Conservation (phyloP, 2,113 vertebrate species). For the Toxotes jaculatrix region DNA sequence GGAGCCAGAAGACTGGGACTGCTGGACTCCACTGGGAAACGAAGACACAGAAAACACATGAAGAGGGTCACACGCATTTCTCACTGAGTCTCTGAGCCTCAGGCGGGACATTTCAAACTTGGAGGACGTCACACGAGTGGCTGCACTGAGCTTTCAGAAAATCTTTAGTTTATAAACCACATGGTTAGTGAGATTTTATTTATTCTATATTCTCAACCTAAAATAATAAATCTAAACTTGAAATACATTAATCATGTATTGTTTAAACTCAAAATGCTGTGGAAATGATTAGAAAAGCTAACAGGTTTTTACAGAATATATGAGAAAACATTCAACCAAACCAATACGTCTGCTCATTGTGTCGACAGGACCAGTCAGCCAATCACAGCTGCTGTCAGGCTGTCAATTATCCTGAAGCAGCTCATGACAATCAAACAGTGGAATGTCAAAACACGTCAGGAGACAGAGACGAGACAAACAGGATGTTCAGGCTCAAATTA, state of each 20-base stretch:
- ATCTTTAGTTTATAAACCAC: background rate
- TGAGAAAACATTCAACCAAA: slow-evolving; percentile 1
- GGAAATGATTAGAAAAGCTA: too few relatives aligned
- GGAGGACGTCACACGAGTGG: too few relatives aligned
- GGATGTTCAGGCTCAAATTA: slow-evolving; percentile 3
- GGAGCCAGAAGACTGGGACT: slow-evolving; percentile 93
- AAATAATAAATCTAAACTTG: too few relatives aligned
- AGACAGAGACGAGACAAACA: slow-evolving; percentile 3
- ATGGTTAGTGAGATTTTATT: too few relatives aligned
- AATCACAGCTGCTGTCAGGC: slow-evolving; percentile 51
- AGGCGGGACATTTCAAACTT: background rate
- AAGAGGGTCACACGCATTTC: slow-evolving; percentile 4
- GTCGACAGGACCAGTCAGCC: slow-evolving; percentile 24
- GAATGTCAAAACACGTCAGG: slow-evolving; percentile 56
- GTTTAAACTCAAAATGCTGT: too few relatives aligned
- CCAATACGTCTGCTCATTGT: slow-evolving; percentile 8
- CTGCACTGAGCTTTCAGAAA: too few relatives aligned
- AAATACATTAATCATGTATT: background rate
- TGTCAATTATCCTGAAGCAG: slow-evolving; percentile 19
- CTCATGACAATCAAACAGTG: background rate
- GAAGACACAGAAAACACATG: slow-evolving; percentile 28
- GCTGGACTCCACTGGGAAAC: slow-evolving; percentile 90
- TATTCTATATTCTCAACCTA: too few relatives aligned
- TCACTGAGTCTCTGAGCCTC: too few relatives aligned
- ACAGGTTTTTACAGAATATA: too few relatives aligned